Base-by-base conservation (phyloP, 2,797 vertebrate genomes). In the Cheirogaleus major region DNA sequence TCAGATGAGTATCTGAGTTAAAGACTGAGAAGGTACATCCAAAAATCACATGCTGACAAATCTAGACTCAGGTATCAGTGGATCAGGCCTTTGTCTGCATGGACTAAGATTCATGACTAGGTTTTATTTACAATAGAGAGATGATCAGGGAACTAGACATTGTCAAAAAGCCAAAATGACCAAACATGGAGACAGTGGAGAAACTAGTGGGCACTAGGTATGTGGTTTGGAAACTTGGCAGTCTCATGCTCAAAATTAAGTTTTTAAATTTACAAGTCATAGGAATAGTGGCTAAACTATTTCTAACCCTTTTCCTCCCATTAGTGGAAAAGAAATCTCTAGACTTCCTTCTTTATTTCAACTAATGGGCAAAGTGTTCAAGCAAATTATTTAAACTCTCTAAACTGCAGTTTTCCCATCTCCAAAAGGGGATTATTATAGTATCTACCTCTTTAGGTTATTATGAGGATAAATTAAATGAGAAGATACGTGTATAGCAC, bases 61-160 rank as follows among this genome's bases (percentile, higher is more conserved):
- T 61, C 7, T 52, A 69, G 70, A 17, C 4, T 69, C 59, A 80
- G 38, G 32, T 43, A 1, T 52, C 43, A 45, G 32, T 55, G 12
- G 22, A n/a, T 65, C 18, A 67, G 41, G 35, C 61, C 73, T 88
- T 84, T 67, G 50, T 86, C 17, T 2, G 17, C 0, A 45, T 59
- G 25, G 7, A 0, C 63, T 89, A 45, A 67, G 6, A 65, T 67
- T 81, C 63, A 11, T 76, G 12, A 43, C 32, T 35, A 45, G 23
- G 15, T 82, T 93, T 96, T 82, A 86, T 86, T 94, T 94, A 12
- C 59, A 94, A 12, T 0, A 18, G 11, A 93, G 57, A 96, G 79
- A 79, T 76, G 75, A 94, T 22, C 45, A 79, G 78, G 27, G 48
- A 93, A 15, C 82, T 63, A 38, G 43, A 89, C 20, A 27, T 17